phyloP scores from a whole-genome alignment of 2,113 vertebrate genomes.

The Mustelus asterias region DNA sequence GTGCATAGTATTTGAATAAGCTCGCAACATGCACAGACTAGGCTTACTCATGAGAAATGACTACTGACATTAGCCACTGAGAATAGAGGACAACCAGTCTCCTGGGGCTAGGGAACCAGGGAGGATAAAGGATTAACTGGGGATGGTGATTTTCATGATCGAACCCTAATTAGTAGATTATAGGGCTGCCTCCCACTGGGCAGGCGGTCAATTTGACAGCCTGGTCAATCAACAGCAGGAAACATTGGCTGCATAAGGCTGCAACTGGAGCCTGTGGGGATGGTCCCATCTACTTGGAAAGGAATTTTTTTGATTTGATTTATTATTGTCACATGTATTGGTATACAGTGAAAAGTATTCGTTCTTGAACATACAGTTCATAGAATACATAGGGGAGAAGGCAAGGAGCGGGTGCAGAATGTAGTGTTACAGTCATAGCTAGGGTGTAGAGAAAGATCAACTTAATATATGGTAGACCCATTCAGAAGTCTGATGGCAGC shows the following conservation, averaged over 20 bases:
- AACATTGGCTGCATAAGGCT: not conserved
- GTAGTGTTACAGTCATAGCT: too few species aligned
- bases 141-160: not conserved
- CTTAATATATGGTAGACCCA: too few species aligned
- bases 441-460: too few species aligned
- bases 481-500: not conserved
- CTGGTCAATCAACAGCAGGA: not conserved
- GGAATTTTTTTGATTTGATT: not conserved
- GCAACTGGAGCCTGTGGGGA: not conserved
- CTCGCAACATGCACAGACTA: not conserved
- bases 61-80: not conserved
- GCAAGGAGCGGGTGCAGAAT: too few species aligned
- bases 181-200: not conserved
- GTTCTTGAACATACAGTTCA: too few species aligned
- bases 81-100: too few species aligned
- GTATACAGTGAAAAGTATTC: too few species aligned
- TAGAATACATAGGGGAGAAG: too few species aligned
- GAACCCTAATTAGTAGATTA: not conserved
- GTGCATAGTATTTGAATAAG: not conserved
- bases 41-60: not conserved
- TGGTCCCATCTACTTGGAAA: not conserved
- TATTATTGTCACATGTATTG: too few species aligned
- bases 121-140: not conserved
- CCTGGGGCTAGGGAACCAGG: not conserved
- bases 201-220: not conserved